Conservation (phyloP, 2,888 invertebrate species). For the Drosophila atripex region DNA sequence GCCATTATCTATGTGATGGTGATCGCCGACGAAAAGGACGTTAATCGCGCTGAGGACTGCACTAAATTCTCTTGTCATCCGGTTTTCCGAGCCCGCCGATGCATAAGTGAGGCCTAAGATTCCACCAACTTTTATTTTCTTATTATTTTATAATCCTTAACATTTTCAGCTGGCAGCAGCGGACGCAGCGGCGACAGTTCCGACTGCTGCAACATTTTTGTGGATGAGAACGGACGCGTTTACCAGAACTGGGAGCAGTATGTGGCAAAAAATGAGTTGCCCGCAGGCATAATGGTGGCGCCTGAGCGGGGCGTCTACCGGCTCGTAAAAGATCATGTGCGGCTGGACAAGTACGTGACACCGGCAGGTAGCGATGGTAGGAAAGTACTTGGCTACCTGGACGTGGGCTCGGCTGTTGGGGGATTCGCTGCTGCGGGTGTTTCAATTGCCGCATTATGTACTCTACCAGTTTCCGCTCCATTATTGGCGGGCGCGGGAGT, state of each 20-base stretch:
- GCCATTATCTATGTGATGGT: constrained; percentile 81
- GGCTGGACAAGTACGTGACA: constrained; percentile 66
- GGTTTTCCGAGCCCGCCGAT: constrained; percentile 80
- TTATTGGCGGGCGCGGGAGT: constrained; percentile 59
- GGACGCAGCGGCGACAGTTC: constrained; percentile 54
- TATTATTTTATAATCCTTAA: not conserved
- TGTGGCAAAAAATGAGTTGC: constrained; percentile 83
- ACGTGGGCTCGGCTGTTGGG: constrained; percentile 58
- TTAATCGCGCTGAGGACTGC: constrained; percentile 44
- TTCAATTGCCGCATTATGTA: constrained; percentile 54
- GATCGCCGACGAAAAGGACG: constrained; percentile 49
- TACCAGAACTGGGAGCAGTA: constrained; percentile 84
- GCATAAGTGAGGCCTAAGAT: constrained; percentile 67
- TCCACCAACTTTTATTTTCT: too few relatives aligned
- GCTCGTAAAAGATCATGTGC: constrained; percentile 47
- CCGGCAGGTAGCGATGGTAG: constrained; percentile 58
- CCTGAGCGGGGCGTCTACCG: constrained; percentile 83
- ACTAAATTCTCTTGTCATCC: constrained; percentile 76
- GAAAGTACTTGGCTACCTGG: constrained; percentile 50
- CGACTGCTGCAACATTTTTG: constrained; percentile 81
- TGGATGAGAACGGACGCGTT: constrained; percentile 83
- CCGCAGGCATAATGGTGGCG: constrained; percentile 83
- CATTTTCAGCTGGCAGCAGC: constrained; percentile 26
- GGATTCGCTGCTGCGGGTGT: constrained; percentile 69
- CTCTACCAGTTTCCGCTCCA: constrained; percentile 68